Conservation (phyloP, 2,113 vertebrate genomes). For the Puma concolor region DNA sequence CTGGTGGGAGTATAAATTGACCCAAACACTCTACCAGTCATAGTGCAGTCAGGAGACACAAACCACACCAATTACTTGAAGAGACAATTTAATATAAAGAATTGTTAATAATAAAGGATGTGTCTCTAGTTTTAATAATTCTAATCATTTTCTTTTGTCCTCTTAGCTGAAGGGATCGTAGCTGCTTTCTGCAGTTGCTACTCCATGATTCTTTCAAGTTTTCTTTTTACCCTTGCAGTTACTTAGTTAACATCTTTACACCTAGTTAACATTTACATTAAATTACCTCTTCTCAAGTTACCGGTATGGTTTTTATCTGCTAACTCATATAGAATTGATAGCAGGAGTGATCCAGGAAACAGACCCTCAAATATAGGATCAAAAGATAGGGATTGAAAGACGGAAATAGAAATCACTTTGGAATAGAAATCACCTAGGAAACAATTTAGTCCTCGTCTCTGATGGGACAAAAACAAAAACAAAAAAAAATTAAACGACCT, state of each 20-base stretch:
- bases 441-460: background rate
- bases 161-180: background rate
- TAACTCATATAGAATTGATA: background rate
- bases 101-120: background rate
- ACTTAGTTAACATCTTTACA: background rate
- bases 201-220: background rate
- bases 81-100: background rate
- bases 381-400: background rate
- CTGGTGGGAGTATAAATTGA: background rate
- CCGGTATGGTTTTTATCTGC: background rate
- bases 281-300: background rate
- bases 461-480: background rate
- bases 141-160: background rate
- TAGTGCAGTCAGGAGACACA: background rate
- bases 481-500: background rate
- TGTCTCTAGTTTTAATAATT: constrained; percentile 40
- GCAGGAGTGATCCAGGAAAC: background rate
- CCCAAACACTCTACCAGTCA: background rate
- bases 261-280: background rate
- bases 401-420: background rate
- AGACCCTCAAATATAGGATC: background rate
- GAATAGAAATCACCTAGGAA: background rate
- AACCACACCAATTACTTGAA: background rate
- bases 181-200: background rate
- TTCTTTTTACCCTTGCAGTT: background rate